Evolutionary conservation across 2,113 vertebrate species (phyloP).

Genomic region (Cyprinus carpio): DNA sequence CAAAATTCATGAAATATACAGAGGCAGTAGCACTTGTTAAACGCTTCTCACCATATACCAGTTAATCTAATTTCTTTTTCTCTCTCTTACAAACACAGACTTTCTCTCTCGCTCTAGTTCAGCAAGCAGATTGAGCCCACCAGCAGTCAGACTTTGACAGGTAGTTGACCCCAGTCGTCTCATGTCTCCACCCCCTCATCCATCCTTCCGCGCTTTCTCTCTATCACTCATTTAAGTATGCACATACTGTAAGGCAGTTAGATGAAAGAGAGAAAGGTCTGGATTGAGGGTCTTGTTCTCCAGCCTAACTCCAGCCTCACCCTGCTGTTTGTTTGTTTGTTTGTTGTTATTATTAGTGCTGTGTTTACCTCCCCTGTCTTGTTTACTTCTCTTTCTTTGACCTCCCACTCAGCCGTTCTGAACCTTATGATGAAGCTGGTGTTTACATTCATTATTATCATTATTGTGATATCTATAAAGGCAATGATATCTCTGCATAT

Average conservation of each 20-base stretch:
- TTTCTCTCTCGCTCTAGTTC: not conserved
- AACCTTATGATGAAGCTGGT: slow-evolving; percentile 8
- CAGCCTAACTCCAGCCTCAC: slow-evolving; percentile 11
- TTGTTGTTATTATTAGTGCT: slow-evolving; percentile 23
- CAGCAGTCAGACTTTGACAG: slow-evolving; percentile 14
- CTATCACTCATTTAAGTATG: not conserved
- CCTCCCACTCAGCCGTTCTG: not conserved
- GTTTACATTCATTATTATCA: slow-evolving; percentile 30
- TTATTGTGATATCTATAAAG: not conserved
- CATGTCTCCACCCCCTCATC: slow-evolving; percentile 24
- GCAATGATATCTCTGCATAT: not conserved
- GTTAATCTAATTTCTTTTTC: not conserved
- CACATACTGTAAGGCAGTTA: slow-evolving; percentile 3
- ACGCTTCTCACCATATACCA: not conserved
- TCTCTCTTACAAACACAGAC: not conserved
- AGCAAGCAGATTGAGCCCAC: slow-evolving; percentile 5
- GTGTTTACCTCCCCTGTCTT: slow-evolving; percentile 1
- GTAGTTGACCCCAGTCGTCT: slow-evolving; percentile 27
- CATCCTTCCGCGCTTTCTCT: not conserved
- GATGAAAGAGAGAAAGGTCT: slow-evolving; percentile 17
- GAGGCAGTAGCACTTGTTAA: not conserved
- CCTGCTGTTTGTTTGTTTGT: slow-evolving; percentile 14
- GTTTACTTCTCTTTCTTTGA: slow-evolving; percentile 9
- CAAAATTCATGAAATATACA: not conserved
- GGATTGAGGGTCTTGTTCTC: slow-evolving; percentile 8